Base-by-base conservation (phyloP, 2,797 vertebrate genomes). In the Sebastolobus altivelis region DNA sequence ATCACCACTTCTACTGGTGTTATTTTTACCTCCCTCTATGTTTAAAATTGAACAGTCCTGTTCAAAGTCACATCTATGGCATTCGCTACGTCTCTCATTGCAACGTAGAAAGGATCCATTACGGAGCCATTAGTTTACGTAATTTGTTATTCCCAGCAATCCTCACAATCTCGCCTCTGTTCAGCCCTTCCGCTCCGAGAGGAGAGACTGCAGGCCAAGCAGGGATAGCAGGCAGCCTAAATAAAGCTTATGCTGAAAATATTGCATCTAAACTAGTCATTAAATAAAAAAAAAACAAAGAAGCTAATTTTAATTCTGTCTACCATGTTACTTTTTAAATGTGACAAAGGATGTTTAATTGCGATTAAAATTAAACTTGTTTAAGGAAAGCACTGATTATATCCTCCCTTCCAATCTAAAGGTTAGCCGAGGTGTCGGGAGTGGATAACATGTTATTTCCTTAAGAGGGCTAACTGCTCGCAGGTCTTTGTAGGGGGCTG, bases 71-170 rank as follows among this genome's bases (percentile, higher is more conserved):
- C 63, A 67, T 72, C 78, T 52, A 54, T 43, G 80, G 85, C 73
- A 71, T 83, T 76, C 13, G 5, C 40, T 22, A 13, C 5, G 38
- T 65, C 37, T 33, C 71, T 73, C 62, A 20, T 31, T 65, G 49
- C 81, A 27, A 72, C 3, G 3, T 35, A 56, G 65, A 65, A 65
- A 65, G 22, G 20, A 59, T 83, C 85, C 85, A 91, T 92, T 89
- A 86, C 4, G 8, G 52, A 62, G 76, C 79, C 67, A 87, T 89
- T 90, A 82, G 87, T 85, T 92, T 88, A 75, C 46, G 18, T 90
- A 82, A 92, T 89, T 70, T 86, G 82, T 90, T 89, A 81, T 93
- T 91, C 86, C 83, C 88, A 73, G 84, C 70, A 79, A 38, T 69
- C 67, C 80, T 71, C 69, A 73, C 82, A 90, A 60, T 83, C 83